phyloP scores from a whole-genome alignment of 2,797 vertebrate genomes.

The Silurus aristotelis region DNA sequence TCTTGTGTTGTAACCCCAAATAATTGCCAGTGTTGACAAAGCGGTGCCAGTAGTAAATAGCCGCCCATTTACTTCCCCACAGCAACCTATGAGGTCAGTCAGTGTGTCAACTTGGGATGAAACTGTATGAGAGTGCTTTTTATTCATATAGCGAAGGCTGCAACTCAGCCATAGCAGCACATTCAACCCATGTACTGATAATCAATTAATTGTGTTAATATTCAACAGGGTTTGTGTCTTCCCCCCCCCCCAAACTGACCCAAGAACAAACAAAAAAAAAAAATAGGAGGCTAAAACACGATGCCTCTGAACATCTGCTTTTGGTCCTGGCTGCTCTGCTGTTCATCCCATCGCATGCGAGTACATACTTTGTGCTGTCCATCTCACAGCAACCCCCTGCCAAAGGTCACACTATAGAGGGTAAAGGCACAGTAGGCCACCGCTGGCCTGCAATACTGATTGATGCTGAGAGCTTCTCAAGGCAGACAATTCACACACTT shows the following conservation, averaged over 20 bases:
- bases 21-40: slow-evolving; percentile 47
- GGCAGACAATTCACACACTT: slow-evolving; percentile 32
- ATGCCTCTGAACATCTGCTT: slow-evolving; percentile 15
- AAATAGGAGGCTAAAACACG: neutral
- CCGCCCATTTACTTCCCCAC: slow-evolving; percentile 49
- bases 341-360: slow-evolving; percentile 36
- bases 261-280: slow-evolving; percentile 20
- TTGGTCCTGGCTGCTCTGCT: slow-evolving; percentile 42
- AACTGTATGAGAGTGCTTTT: slow-evolving; percentile 38
- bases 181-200: slow-evolving; percentile 53
- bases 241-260: slow-evolving; percentile 8
- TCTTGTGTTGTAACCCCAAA: slow-evolving; percentile 42
- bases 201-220: slow-evolving; percentile 44
- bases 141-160: slow-evolving; percentile 46
- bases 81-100: slow-evolving; percentile 66
- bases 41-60: slow-evolving; percentile 45
- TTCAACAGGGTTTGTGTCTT: slow-evolving; percentile 43
- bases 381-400: slow-evolving; percentile 46
- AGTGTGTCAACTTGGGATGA: slow-evolving; percentile 45
- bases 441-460: slow-evolving; percentile 54
- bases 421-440: slow-evolving; percentile 55
- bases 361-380: slow-evolving; percentile 49
- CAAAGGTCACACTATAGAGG: slow-evolving; percentile 50
- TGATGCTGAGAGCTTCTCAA: slow-evolving; percentile 37
- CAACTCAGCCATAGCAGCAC: slow-evolving; percentile 55